phyloP scores from a whole-genome alignment of 2,113 vertebrate genomes.

The Clarias batrachus region DNA sequence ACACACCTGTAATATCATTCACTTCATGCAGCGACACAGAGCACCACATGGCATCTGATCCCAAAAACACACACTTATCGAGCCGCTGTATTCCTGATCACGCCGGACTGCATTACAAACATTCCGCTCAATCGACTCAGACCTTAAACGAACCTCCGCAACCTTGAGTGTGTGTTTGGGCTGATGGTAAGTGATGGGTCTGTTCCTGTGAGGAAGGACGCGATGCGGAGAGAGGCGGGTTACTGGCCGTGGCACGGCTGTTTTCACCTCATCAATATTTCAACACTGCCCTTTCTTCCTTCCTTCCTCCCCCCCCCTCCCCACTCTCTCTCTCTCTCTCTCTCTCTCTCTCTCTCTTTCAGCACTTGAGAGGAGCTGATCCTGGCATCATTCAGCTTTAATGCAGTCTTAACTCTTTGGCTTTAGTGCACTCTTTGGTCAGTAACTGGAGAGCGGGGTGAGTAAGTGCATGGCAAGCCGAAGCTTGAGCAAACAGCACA shows the following conservation, averaged over 20 bases:
- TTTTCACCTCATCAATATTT: constrained; percentile 68
- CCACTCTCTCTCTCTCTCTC: not conserved
- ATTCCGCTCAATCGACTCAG: not conserved
- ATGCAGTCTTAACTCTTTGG: constrained; percentile 52
- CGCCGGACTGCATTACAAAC: not conserved
- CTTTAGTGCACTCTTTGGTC: constrained; percentile 30
- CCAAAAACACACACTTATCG: not conserved
- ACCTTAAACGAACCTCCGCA: not conserved
- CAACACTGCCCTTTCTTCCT: constrained; percentile 33
- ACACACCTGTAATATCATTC: not conserved
- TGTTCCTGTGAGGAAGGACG: constrained; percentile 16
- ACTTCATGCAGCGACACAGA: not conserved
- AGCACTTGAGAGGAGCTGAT: constrained; percentile 51
- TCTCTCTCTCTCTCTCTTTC: constrained; percentile 35
- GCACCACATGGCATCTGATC: not conserved
- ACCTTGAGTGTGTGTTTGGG: not conserved
- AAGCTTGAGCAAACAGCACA: constrained; percentile 13
- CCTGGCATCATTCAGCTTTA: constrained; percentile 54
- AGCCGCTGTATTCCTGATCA: not conserved
- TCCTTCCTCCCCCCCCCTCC: not conserved
- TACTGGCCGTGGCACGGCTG: constrained; percentile 50
- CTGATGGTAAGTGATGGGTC: constrained; percentile 5
- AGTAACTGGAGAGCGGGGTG: constrained; percentile 26
- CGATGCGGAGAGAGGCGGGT: constrained; percentile 35
- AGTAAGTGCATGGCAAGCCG: constrained; percentile 9